Percentiles rank a stretch among this genome's conserved stretches.
phyloP scores from a whole-genome alignment of 2,113 vertebrate species.

The Plecturocebus donacophilus region DNA sequence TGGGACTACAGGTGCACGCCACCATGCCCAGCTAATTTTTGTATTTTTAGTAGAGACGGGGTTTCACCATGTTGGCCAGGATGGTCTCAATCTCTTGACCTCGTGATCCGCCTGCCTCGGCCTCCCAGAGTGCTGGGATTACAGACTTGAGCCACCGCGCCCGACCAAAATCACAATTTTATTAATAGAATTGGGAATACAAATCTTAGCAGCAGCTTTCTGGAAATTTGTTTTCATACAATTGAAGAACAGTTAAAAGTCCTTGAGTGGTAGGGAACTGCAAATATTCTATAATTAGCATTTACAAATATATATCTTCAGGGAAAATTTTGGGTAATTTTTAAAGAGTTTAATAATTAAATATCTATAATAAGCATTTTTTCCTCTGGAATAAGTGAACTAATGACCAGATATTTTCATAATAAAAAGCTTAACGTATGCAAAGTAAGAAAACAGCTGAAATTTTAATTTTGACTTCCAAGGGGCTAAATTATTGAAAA shows the following conservation, averaged over 20 bases:
- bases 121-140: no score
- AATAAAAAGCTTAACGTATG: conserved; percentile 31
- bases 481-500: background rate
- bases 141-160: no score
- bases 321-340: conserved; percentile 52
- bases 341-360: conserved; percentile 55
- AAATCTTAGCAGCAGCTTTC: background rate
- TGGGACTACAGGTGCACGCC: no score
- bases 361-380: conserved; percentile 50
- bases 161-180: background rate
- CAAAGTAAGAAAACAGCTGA: conserved; percentile 24
- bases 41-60: no score
- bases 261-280: background rate
- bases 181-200: background rate
- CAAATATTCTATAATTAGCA: conserved; percentile 51
- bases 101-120: no score
- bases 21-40: no score
- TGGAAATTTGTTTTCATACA: conserved; percentile 33
- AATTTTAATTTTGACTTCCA: conserved; percentile 58
- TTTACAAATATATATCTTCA: conserved; percentile 32
- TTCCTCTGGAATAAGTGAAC: conserved; percentile 49
- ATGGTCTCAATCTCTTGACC: no score
- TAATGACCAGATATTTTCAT: conserved; percentile 50
- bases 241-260: conserved; percentile 22
- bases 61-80: no score